Base-by-base conservation (phyloP, 2,888 invertebrate species). In the Gari tellinella region DNA sequence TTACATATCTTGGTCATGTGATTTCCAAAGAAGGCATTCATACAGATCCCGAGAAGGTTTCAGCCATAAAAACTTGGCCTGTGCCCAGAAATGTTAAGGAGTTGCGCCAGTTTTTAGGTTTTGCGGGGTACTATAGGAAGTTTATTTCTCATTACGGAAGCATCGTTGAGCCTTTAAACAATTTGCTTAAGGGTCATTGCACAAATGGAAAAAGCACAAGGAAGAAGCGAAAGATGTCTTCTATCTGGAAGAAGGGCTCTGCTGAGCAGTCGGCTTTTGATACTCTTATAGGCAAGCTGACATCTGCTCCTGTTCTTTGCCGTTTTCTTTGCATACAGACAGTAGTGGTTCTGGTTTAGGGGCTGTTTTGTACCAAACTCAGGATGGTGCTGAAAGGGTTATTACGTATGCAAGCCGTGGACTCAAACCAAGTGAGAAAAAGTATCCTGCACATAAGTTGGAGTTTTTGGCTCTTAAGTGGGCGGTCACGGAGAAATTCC, bases 381-480 rank as follows among this genome's bases (percentile, higher is more conserved):
- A 52, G 14, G 53, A 45, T 37, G 53, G 31, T 4, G 14, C 12
- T 8, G 63, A 63, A 2, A 17, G 53, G 2, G 53, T 63, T 15
- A 31, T 63, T 15, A 57, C 57, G 2, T 70, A 58, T 38, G 70
- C 70, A 7, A 64, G 60, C 38, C 12, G 64, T 0, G 38, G 53
- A 19, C 25, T 70, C 17, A 57, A 48, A n/a, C 41, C 53, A 17
- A 12, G 58, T 0, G 62, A 61, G 19, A 17, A 41, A 7, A 61
- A 61, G 23, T 61, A 61, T 23, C 61, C 63, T 17, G 38, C 52
- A 5, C 63, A 63, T 25, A 63, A 69, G 19, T 25, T 64, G 15
- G 69, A 69, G 43, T 69, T 69, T 46, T 37, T 63, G 14, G 62
- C 49, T 14, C 52, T 69, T 14, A 69, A 69, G 38, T 69, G 69